Conservation (phyloP, 2,113 vertebrate genomes). For the Macrotus californicus region DNA sequence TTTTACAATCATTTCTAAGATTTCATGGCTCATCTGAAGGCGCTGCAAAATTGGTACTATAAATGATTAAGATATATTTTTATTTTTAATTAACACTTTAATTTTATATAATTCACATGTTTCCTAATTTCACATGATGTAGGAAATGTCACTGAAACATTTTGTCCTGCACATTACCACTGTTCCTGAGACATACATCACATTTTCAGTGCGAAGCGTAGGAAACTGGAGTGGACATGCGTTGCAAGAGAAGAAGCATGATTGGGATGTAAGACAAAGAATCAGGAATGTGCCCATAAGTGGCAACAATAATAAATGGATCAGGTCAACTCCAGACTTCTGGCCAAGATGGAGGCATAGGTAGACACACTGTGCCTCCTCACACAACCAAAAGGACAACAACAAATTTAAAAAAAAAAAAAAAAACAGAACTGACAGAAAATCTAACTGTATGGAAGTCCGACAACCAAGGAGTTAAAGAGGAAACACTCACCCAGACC, state of each 20-base stretch:
- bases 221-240: neutral
- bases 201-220: neutral
- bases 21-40: neutral
- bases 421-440: too few species aligned
- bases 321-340: too few species aligned
- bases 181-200: neutral
- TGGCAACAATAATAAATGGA: too few species aligned
- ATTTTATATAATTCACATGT: neutral
- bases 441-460: too few species aligned
- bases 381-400: too few species aligned
- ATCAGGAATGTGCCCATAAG: neutral
- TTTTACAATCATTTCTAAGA: conserved; percentile 5
- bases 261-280: neutral
- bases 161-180: neutral
- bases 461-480: too few species aligned
- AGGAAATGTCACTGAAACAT: neutral
- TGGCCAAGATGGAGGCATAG: too few species aligned
- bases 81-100: conserved; percentile 11
- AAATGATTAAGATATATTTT: neutral
- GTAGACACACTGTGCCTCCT: too few species aligned
- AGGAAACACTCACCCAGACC: too few species aligned
- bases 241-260: neutral
- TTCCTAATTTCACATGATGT: neutral
- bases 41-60: neutral
- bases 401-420: too few species aligned